These are phyloP conservation scores for Sciurus vulgaris DNA, from an alignment of 2,797 vertebrate genomes.

Conservation along the genomic window DNA sequence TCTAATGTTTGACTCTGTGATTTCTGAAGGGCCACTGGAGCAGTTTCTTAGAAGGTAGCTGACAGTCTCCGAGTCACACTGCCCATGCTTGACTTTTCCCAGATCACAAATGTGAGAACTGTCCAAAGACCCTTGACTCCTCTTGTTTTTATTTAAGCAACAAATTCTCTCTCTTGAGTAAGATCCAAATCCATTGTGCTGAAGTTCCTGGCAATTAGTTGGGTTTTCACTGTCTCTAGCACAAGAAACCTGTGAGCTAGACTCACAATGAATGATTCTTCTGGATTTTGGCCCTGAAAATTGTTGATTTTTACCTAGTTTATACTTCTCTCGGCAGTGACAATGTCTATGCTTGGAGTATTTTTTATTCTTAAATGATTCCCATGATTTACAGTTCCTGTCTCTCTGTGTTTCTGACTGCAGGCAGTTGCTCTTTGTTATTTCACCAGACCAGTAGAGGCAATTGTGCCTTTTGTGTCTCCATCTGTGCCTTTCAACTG, in stretches of 20 bases:
- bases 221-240: constrained; percentile 79
- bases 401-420: constrained; percentile 76
- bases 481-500: constrained; percentile 85
- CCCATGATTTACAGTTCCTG: constrained; percentile 75
- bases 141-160: constrained; percentile 74
- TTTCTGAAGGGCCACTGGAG: constrained; percentile 76
- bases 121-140: constrained; percentile 57
- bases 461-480: constrained; percentile 89
- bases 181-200: constrained; percentile 68
- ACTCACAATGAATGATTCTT: constrained; percentile 67
- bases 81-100: constrained; percentile 71
- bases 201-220: constrained; percentile 74
- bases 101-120: constrained; percentile 33
- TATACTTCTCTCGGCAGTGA: constrained; percentile 80
- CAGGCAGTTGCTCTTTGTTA: constrained; percentile 14
- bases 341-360: constrained; percentile 80
- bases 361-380: constrained; percentile 79
- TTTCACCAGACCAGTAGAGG: constrained; percentile 81
- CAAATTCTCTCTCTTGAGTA: constrained; percentile 81
- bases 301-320: constrained; percentile 75
- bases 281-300: constrained; percentile 63
- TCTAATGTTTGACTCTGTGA: constrained; percentile 61
- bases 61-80: constrained; percentile 48
- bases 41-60: constrained; percentile 70
- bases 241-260: constrained; percentile 76